Conservation (phyloP, 2,888 invertebrate genomes). For the Linnaemya vulpina region DNA sequence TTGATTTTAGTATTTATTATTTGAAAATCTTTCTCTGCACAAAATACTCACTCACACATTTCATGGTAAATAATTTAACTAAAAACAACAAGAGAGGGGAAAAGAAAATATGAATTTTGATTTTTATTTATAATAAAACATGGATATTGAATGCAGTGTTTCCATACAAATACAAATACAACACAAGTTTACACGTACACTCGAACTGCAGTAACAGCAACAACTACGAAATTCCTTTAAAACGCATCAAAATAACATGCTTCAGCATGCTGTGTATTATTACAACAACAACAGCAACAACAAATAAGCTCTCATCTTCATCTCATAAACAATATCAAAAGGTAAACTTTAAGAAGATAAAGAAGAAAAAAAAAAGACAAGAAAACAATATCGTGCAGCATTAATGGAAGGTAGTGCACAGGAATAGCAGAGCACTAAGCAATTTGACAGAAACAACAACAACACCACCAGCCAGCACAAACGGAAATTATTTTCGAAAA, state of each 20-base stretch:
- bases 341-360: slow-evolving; percentile 45
- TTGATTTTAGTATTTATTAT: slow-evolving; percentile 50
- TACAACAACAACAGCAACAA: slow-evolving; percentile 27
- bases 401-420: neutral
- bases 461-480: slow-evolving; percentile 39
- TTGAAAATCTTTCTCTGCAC: neutral
- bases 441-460: slow-evolving; percentile 39
- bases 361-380: slow-evolving; percentile 18
- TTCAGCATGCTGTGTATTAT: slow-evolving; percentile 54
- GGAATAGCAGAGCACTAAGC: neutral
- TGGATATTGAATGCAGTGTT: neutral
- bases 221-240: neutral
- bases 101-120: slow-evolving; percentile 52
- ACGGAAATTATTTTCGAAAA: slow-evolving; percentile 71
- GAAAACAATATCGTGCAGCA: slow-evolving; percentile 12
- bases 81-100: slow-evolving; percentile 11
- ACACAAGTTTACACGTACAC: slow-evolving; percentile 30
- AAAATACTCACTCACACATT: slow-evolving; percentile 12
- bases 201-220: slow-evolving; percentile 1
- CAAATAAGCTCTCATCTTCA: slow-evolving; percentile 8
- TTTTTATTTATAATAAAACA: slow-evolving; percentile 43
- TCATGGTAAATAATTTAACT: slow-evolving; percentile 38
- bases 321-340: slow-evolving; percentile 54
- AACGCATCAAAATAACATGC: slow-evolving; percentile 52
- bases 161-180: neutral